Percentiles rank a stretch among this genome's conserved stretches.
Evolutionary conservation across 2,797 vertebrate species (phyloP).

Genomic region (Sebastes itinus): DNA sequence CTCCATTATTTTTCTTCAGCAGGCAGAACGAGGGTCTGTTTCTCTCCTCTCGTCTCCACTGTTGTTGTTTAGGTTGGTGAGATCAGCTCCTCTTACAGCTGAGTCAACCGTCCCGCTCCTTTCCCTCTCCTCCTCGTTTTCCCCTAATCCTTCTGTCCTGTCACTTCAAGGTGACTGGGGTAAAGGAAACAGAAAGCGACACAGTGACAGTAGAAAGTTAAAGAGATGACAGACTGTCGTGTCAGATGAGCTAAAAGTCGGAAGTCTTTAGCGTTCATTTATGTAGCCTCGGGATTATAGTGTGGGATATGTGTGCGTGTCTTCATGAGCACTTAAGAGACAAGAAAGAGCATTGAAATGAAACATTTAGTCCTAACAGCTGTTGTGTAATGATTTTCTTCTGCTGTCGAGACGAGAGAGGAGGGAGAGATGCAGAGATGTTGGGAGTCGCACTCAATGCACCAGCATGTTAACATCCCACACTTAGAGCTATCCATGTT

Average conservation of each 20-base stretch:
- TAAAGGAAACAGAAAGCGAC: conserved; percentile 24
- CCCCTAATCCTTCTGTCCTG: not conserved
- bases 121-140: conserved; percentile 13
- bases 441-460: not conserved
- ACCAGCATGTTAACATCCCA: conserved; percentile 7
- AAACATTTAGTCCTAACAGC: conserved; percentile 38
- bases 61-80: conserved; percentile 72
- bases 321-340: not conserved
- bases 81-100: conserved; percentile 75
- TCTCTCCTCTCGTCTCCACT: conserved; percentile 52
- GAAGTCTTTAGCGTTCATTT: not conserved
- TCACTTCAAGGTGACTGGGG: conserved; percentile 49
- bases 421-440: not conserved
- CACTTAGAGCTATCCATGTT: not conserved
- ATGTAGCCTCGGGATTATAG: not conserved
- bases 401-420: not conserved
- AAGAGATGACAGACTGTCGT: not conserved
- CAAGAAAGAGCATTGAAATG: not conserved
- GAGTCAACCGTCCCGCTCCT: conserved; percentile 74
- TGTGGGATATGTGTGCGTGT: not conserved
- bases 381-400: conserved; percentile 26
- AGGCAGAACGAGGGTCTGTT: conserved; percentile 20
- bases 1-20: conserved; percentile 37
- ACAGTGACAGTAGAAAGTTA: not conserved
- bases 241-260: not conserved